Evolutionary conservation across 2,113 vertebrate genomes (phyloP).

Genomic region (Oreochromis aureus): DNA sequence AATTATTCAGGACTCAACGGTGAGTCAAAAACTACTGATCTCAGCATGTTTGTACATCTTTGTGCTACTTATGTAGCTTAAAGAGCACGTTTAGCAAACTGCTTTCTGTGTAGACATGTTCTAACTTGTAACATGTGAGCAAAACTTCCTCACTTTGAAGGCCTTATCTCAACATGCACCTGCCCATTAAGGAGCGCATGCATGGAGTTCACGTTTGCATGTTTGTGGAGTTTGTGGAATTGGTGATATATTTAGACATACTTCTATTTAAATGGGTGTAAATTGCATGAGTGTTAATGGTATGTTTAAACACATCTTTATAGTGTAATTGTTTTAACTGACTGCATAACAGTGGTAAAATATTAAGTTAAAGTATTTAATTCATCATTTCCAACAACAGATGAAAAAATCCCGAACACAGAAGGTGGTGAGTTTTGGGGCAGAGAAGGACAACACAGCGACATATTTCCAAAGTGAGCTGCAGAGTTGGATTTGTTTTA

Average conservation of each 20-base stretch:
- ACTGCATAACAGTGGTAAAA: not conserved
- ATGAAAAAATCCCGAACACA: not conserved
- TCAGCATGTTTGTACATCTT: not conserved
- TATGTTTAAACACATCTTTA: not conserved
- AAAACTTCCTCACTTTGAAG: not conserved
- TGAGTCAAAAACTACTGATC: not conserved
- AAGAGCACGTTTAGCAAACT: not conserved
- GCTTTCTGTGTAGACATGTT: not conserved
- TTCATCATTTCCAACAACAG: not conserved
- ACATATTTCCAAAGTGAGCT: not conserved
- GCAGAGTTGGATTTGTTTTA: not conserved
- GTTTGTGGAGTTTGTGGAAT: not conserved
- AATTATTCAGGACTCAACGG: not conserved
- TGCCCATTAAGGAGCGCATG: not conserved
- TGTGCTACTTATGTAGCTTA: not conserved
- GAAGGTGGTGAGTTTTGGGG: not conserved
- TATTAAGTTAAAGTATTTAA: not conserved
- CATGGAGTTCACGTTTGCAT: rapidly evolving
- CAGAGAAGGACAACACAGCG: not conserved
- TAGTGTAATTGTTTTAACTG: not conserved
- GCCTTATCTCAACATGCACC: not conserved
- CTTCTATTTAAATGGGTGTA: not conserved
- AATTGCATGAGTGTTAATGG: not conserved
- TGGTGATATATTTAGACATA: rapidly evolving
- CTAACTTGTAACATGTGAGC: not conserved